Evolutionary conservation across 2,113 vertebrate genomes (phyloP), one percentile per base, ranked within the genome.

Genomic region (Bubalus kerabau): DNA sequence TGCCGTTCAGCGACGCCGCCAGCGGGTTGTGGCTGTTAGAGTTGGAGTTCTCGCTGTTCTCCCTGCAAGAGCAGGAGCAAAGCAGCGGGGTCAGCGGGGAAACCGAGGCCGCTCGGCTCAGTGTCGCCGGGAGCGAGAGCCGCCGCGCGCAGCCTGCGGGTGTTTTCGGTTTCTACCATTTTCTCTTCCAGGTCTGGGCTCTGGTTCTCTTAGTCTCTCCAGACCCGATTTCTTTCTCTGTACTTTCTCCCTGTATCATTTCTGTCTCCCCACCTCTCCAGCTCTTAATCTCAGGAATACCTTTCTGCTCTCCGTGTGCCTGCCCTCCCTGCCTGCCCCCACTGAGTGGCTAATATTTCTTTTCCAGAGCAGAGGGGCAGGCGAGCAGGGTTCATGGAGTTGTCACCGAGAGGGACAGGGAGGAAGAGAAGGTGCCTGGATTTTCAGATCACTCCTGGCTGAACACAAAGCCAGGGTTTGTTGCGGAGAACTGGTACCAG

Each of bases 41-140:
- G 98, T 99, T 99, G 97, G 99, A 99, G 99, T 99, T 99, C 98
- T 99, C 99, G 98, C 99, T 99, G 99, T 99, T 99, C 99, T 99
- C 99, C 98, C 99, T 99, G 99, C 82, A 99, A 97, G 97, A 96
- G 96, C 98, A 80, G 98, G 92, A 90, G 98, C 85, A 99, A 98
- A 97, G 85, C 86, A 48, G 89, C 91, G 13, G 7, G 71, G 94
- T 99, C 98, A 97, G 94, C 56, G 40, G 71, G 87, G 81, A 90
- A 71, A 43, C 3, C 7, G 83, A 96, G 94, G 85, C 93, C 0
- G 19, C 94, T 76, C n/a, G 2, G 78, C 23, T 52, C 90, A 28
- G 12, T 3, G 54, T 12, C 30, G 26, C 17, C 21, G 2, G 0
- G 86, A 87, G 71, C 85, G n/a, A 7, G 82, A 54, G 59, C n/a